Conservation (phyloP, 2,888 invertebrate genomes). For the Allygus modestus region DNA sequence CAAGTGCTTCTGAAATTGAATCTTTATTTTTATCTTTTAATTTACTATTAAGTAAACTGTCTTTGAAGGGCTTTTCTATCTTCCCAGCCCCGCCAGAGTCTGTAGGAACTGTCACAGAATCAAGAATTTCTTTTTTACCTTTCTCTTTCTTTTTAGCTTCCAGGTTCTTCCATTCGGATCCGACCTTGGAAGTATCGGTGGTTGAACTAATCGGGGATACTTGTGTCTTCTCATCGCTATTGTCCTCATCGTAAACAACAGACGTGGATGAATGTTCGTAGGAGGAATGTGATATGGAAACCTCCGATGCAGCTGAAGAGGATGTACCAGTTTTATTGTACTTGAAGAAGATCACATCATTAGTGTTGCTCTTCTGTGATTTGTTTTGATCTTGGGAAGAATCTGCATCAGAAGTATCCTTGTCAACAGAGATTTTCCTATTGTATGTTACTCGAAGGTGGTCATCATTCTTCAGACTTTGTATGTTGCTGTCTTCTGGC, state of each 20-base stretch:
- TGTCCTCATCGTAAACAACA: conserved; percentile 30
- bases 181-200: not conserved
- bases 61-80: conserved; percentile 51
- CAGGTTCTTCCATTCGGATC: conserved; percentile 15
- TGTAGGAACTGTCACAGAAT: conserved; percentile 46
- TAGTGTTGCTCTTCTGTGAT: not conserved
- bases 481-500: conserved; percentile 41
- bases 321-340: conserved; percentile 34
- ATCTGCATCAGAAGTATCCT: conserved; percentile 20
- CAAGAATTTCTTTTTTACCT: conserved; percentile 46
- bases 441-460: conserved; percentile 1
- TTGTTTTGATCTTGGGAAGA: conserved; percentile 23
- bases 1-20: conserved; percentile 61
- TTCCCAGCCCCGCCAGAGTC: conserved; percentile 24
- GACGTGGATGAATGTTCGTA: conserved; percentile 17
- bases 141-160: conserved; percentile 52
- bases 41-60: conserved; percentile 35
- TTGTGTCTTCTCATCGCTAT: conserved; percentile 5
- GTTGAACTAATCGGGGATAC: not conserved
- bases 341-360: conserved; percentile 32
- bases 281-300: conserved; percentile 31
- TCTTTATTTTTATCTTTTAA: conserved; percentile 52
- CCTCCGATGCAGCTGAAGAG: not conserved
- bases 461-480: conserved; percentile 53
- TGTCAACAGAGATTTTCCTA: conserved; percentile 37